Conservation (phyloP, 2,888 invertebrate genomes). For the Eupithecia abbreviata region DNA sequence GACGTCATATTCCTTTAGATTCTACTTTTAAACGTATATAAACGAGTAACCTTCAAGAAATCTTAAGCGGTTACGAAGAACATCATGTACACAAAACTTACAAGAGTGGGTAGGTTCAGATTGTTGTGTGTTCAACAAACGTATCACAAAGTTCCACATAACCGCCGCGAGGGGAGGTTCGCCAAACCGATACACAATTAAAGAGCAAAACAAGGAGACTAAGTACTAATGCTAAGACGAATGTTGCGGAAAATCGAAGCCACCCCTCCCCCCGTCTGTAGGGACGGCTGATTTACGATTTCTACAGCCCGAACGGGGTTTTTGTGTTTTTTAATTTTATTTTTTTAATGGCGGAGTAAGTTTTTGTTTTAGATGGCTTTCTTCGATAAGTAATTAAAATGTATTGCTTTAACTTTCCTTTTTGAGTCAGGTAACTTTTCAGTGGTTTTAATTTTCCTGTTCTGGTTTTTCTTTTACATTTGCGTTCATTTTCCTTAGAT, state of each 20-base stretch:
- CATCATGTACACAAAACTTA: conserved; percentile 3
- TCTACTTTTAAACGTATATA: conserved; percentile 1
- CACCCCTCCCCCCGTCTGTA: conserved; percentile 59
- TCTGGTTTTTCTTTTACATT: conserved; percentile 7
- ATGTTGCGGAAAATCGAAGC: conserved; percentile 83
- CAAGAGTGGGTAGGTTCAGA: conserved; percentile 1
- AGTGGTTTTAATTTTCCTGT: conserved; percentile 14
- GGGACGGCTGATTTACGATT: conserved; percentile 81
- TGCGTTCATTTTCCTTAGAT: conserved; percentile 4
- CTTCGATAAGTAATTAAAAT: conserved; percentile 37
- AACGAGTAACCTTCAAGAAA: background rate
- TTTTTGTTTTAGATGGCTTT: conserved; percentile 48
- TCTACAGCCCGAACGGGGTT: conserved; percentile 60
- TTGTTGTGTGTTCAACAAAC: conserved; percentile 32
- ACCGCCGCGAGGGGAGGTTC: conserved; percentile 50
- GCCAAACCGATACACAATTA: conserved; percentile 81
- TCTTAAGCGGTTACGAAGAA: conserved; percentile 6
- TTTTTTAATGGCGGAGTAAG: conserved; percentile 56
- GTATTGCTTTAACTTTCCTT: conserved; percentile 26
- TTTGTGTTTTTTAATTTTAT: conserved; percentile 54
- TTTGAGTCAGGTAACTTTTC: conserved; percentile 17
- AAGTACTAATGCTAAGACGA: conserved; percentile 82
- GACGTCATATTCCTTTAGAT: conserved; percentile 16
- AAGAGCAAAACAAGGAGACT: conserved; percentile 78
- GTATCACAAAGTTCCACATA: conserved; percentile 40